Percentiles rank a stretch among this genome's conserved stretches.
phyloP scores from a whole-genome alignment of 2,888 invertebrate species.

The Pyrgus malvae region DNA sequence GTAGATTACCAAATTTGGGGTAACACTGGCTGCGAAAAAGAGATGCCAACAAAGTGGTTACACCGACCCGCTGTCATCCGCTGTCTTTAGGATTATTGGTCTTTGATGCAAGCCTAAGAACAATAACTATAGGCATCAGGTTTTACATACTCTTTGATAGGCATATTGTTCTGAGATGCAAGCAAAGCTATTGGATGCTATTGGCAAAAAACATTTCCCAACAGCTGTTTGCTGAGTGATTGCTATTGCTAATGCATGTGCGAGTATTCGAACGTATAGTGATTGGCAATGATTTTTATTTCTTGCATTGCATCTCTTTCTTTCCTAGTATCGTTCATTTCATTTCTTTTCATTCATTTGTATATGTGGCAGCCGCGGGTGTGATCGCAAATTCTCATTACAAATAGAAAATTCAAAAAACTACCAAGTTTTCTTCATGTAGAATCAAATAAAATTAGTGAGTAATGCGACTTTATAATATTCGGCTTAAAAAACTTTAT shows the following conservation, averaged over 20 bases:
- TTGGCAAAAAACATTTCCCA: too few species aligned
- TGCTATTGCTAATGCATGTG: not conserved
- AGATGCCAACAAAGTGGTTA: too few species aligned
- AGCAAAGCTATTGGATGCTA: too few species aligned
- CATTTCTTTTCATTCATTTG: slow-evolving; percentile 75
- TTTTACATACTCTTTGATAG: too few species aligned
- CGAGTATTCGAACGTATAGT: slow-evolving; percentile 17
- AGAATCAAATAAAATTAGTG: slow-evolving; percentile 65
- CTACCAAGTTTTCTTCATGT: slow-evolving; percentile 65
- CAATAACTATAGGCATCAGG: too few species aligned
- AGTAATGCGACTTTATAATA: slow-evolving; percentile 49
- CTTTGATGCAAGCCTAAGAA: too few species aligned
- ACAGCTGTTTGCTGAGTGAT: too few species aligned
- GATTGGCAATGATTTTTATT: slow-evolving; percentile 34
- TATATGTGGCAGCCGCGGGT: slow-evolving; percentile 79
- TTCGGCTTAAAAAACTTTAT: slow-evolving; percentile 37
- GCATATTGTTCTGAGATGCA: too few species aligned
- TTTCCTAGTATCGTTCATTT: slow-evolving; percentile 41
- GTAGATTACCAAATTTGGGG: too few species aligned
- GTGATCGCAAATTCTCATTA: slow-evolving; percentile 62
- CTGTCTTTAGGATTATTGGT: too few species aligned
- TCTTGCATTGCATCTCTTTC: slow-evolving; percentile 41
- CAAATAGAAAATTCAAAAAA: slow-evolving; percentile 51
- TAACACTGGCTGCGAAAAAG: too few species aligned
- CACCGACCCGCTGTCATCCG: too few species aligned